Evolutionary conservation across 2,113 vertebrate genomes (phyloP).

Genomic region (Tetrao urogallus): DNA sequence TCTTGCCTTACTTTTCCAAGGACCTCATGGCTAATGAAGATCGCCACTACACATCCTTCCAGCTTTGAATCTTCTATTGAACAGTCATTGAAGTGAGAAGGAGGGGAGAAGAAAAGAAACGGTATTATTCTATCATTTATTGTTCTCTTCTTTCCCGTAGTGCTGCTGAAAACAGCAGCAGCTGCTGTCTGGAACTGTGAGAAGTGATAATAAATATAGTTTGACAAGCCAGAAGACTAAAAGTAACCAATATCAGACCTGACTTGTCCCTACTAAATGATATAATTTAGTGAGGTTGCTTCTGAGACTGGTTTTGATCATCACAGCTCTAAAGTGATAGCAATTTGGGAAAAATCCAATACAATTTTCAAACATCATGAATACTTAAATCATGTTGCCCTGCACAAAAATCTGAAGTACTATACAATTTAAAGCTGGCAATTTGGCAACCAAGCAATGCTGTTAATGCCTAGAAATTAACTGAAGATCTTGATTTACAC

Average conservation of each 20-base stretch:
- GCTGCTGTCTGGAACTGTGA: accelerated
- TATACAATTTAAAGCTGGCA: background rate
- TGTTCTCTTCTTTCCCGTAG: accelerated
- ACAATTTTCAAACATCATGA: background rate
- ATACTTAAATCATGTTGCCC: background rate
- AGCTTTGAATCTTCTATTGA: background rate
- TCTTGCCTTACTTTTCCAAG: background rate
- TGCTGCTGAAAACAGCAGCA: background rate
- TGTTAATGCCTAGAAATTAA: background rate
- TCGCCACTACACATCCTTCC: background rate
- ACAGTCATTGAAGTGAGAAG: accelerated
- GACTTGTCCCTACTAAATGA: background rate
- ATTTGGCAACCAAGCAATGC: background rate
- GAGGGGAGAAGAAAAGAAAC: accelerated
- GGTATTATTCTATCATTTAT: background rate
- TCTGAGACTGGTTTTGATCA: background rate
- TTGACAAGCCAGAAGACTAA: background rate
- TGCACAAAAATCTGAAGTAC: background rate
- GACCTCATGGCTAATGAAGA: background rate
- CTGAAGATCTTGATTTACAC: background rate
- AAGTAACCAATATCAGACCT: background rate
- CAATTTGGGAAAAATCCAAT: background rate
- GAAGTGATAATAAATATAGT: background rate
- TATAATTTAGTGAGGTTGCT: background rate
- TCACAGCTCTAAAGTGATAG: background rate